Base-by-base conservation (phyloP, 1,140 invertebrate genomes). In the Drosophila albomicans region DNA sequence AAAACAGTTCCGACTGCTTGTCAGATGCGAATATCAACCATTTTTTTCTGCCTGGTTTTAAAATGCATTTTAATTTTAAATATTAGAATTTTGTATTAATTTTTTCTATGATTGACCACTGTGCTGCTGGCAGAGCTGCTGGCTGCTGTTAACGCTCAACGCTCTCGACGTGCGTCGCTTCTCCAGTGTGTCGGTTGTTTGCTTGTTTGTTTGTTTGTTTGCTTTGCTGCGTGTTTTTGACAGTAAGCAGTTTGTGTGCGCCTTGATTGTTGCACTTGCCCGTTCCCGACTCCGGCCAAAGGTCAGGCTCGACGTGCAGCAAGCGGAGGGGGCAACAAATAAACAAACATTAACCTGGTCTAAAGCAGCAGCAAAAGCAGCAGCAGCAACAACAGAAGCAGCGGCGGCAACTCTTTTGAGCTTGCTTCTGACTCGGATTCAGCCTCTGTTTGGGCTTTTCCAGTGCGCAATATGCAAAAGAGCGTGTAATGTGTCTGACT, bases 211-310 rank as follows among this genome's bases (percentile, higher is more conserved):
- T 73, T 85, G 74, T 81, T 79, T 82, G 80, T 65, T 72, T 59
- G 66, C 46, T 67, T 77, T 62, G 61, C 63, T 77, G 82, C 80
- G 77, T 88, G 82, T 87, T 87, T 87, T 87, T 87, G 82, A 87
- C 84, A 80, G 82, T 80, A 80, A 88, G 80, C 84, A 70, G 73
- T 79, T 79, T 67, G 78, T 80, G 82, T 88, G 82, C 69, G 85
- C 77, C 84, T 78, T 82, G 84, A 80, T 82, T 88, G 82, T 82
- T 87, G 79, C 82, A 88, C 84, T 88, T 78, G 84, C 68, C 54
- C 20, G 20, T 25, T 0, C 20, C 20, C 20, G 20, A 25, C 20
- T 25, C 52, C 48, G 69, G 78, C 54, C 66, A 86, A 69, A 81
- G 82, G 82, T 84, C 79, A 73, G 67, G 51, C 43, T 30, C 16